Percentiles rank a stretch among this genome's conserved stretches.
Conservation (phyloP, 2,888 invertebrate genomes). For the Drosophila subsilvestris region DNA sequence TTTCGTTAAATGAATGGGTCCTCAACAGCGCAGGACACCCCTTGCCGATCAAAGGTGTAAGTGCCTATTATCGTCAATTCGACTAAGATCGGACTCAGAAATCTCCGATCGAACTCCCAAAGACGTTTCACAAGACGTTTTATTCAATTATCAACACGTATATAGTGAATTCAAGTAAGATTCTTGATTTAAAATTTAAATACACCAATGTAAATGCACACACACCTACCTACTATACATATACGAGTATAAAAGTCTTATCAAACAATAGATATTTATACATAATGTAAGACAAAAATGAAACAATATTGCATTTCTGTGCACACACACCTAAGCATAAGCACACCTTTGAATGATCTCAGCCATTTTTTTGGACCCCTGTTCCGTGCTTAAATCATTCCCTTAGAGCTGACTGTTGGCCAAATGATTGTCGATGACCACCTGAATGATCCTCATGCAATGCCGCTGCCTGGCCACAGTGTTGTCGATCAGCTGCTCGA, state of each 20-base stretch:
- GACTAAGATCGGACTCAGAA: neutral
- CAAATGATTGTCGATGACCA: slow-evolving; percentile 80
- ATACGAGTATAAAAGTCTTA: slow-evolving; percentile 35
- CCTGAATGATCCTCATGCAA: slow-evolving; percentile 81
- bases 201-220: slow-evolving; percentile 31
- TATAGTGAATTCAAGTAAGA: slow-evolving; percentile 21
- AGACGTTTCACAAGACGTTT: neutral
- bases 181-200: slow-evolving; percentile 57
- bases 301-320: slow-evolving; percentile 25
- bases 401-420: slow-evolving; percentile 70
- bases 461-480: slow-evolving; percentile 81
- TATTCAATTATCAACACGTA: slow-evolving; percentile 52
- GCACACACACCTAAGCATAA: slow-evolving; percentile 37
- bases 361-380: slow-evolving; percentile 24
- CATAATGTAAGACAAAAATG: slow-evolving; percentile 13
- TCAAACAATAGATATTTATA: slow-evolving; percentile 37
- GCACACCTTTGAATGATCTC: slow-evolving; percentile 7
- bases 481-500: slow-evolving; percentile 81
- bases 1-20: slow-evolving; percentile 97
- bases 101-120: neutral
- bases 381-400: neutral
- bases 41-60: slow-evolving; percentile 93
- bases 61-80: slow-evolving; percentile 88
- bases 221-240: slow-evolving; percentile 13
- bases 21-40: slow-evolving; percentile 99